Evolutionary conservation across 2,888 invertebrate genomes (phyloP).

Genomic region (Germaria angustata): DNA sequence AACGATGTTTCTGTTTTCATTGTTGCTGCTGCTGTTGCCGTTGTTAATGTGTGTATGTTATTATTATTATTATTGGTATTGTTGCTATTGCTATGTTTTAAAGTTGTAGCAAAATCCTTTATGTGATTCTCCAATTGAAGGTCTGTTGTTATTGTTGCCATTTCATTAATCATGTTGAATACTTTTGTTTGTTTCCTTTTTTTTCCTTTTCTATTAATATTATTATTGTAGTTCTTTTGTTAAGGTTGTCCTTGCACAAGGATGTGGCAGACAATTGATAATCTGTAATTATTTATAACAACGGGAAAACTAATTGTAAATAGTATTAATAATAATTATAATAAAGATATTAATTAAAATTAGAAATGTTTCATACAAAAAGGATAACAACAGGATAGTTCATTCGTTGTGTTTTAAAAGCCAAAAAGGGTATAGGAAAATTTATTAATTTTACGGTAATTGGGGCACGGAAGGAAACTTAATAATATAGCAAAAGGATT

Average conservation of each 20-base stretch:
- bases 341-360: conserved; percentile 53
- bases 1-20: conserved; percentile 49
- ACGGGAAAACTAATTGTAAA: conserved; percentile 7
- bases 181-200: conserved; percentile 1
- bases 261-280: conserved; percentile 59
- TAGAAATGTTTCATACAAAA: conserved; percentile 23
- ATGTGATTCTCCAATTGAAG: conserved; percentile 69
- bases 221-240: conserved; percentile 10
- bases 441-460: not conserved
- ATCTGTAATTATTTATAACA: conserved; percentile 58
- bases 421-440: not conserved
- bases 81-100: conserved; percentile 59
- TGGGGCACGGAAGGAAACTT: not conserved
- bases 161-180: conserved; percentile 64
- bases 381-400: conserved; percentile 16
- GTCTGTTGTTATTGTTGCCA: conserved; percentile 69
- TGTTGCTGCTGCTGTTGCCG: conserved; percentile 41
- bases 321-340: conserved; percentile 42
- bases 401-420: not conserved
- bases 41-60: conserved; percentile 32
- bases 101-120: conserved; percentile 61
- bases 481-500: not conserved
- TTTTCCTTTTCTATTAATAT: conserved; percentile 19
- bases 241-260: conserved; percentile 52
- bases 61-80: conserved; percentile 48